A percentile compares a stretch with the other conserved stretches of the same genome.
Conservation (phyloP, 92 coral and sea anemone genomes). For the Palythoa heliodiscus region DNA sequence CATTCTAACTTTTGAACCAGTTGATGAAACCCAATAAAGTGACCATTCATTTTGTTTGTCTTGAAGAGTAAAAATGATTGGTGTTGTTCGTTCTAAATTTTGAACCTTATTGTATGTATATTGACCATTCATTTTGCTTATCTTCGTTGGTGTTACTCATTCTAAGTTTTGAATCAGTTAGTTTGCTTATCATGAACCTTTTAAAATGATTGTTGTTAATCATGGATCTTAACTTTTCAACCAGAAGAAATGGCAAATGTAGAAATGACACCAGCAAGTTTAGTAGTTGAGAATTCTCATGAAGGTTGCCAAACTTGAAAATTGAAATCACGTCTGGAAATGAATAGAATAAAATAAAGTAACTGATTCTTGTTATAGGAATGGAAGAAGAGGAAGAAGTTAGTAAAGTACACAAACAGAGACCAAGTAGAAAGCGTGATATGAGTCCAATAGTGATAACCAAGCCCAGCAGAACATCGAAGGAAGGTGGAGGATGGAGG, state of each 20-base stretch:
- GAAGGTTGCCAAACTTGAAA: too few relatives aligned
- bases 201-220: background rate
- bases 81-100: too few relatives aligned
- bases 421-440: constrained; percentile 70
- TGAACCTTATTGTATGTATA: background rate
- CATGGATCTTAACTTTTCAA: background rate
- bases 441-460: constrained; percentile 57
- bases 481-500: constrained; percentile 46
- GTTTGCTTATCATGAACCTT: background rate
- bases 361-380: background rate
- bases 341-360: background rate
- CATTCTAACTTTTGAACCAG: too few relatives aligned
- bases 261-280: background rate
- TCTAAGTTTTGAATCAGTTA: background rate
- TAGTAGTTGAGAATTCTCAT: background rate
- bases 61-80: too few relatives aligned
- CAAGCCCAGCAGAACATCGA: constrained; percentile 67
- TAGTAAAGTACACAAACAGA: constrained; percentile 58
- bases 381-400: constrained; percentile 55
- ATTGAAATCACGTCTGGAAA: background rate
- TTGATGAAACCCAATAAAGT: too few relatives aligned
- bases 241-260: background rate
- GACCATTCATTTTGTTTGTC: too few relatives aligned
- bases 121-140: background rate
- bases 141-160: background rate